Conservation (phyloP, 2,888 invertebrate species). For the Eueremaeus valkanovi region DNA sequence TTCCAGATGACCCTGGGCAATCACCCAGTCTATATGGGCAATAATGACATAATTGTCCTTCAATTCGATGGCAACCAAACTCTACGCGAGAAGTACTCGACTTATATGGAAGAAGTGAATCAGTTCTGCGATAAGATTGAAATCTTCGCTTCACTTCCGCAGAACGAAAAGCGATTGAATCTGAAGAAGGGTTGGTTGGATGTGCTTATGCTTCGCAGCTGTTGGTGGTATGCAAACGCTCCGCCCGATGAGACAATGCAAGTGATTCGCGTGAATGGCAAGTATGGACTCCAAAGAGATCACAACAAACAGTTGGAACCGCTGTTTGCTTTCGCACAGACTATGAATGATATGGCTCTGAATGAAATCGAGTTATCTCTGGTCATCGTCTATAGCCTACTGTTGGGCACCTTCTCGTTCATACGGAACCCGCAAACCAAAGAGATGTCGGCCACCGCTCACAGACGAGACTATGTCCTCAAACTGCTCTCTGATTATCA, state of each 20-base stretch:
- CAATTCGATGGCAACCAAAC: not conserved
- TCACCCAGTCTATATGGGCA: too few species aligned
- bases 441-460: not conserved
- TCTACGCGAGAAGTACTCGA: not conserved
- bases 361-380: not conserved
- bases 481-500: not conserved
- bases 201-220: not conserved
- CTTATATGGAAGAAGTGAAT: not conserved
- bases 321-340: constrained; percentile 3
- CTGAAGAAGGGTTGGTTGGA: not conserved
- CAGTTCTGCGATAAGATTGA: not conserved
- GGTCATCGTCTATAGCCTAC: not conserved
- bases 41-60: not conserved
- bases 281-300: not conserved
- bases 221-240: not conserved
- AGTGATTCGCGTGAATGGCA: not conserved
- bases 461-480: not conserved
- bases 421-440: not conserved
- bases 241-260: not conserved
- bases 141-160: not conserved
- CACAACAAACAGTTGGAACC: not conserved
- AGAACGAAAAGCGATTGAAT: not conserved
- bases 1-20: not conserved
- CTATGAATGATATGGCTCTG: not conserved
- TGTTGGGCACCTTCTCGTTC: not conserved